A percentile compares a stretch with the other conserved stretches of the same genome.
These are phyloP conservation scores for Brachyptera putata DNA, from an alignment of 2,888 invertebrate genomes.

Conservation along the genomic window DNA sequence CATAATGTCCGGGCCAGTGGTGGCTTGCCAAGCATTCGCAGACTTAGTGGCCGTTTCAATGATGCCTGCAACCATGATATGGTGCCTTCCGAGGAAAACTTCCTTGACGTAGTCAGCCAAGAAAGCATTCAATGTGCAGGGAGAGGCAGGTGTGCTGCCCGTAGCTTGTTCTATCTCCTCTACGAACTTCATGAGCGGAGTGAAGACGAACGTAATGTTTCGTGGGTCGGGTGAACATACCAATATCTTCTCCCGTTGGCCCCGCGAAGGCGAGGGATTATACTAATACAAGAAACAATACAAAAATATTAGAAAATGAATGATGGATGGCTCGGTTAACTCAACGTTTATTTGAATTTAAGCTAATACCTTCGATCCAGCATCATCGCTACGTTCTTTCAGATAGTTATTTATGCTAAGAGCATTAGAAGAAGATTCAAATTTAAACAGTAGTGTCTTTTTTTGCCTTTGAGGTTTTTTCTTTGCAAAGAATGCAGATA, in stretches of 20 bases:
- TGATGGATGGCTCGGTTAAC: too few species aligned
- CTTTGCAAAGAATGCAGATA: slow-evolving; percentile 50
- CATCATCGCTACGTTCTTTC: slow-evolving; percentile 43
- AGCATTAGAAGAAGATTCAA: slow-evolving; percentile 62
- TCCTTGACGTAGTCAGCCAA: slow-evolving; percentile 82
- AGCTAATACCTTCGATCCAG: slow-evolving; percentile 25
- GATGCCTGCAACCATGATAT: slow-evolving; percentile 57
- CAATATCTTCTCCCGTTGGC: slow-evolving; percentile 53
- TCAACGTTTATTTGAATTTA: too few species aligned
- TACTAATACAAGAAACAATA: background rate
- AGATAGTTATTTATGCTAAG: slow-evolving; percentile 51
- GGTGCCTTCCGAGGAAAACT: slow-evolving; percentile 76
- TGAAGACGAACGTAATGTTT: slow-evolving; percentile 73
- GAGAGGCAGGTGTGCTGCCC: slow-evolving; percentile 43
- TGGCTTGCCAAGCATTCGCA: slow-evolving; percentile 74
- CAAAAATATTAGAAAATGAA: too few species aligned
- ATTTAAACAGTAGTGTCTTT: slow-evolving; percentile 59
- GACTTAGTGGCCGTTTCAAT: slow-evolving; percentile 70
- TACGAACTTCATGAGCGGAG: slow-evolving; percentile 76
- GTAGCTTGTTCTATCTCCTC: slow-evolving; percentile 74
- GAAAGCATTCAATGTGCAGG: slow-evolving; percentile 78
- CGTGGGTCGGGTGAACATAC: slow-evolving; percentile 73
- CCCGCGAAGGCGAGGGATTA: background rate
- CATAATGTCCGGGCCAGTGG: slow-evolving; percentile 64
- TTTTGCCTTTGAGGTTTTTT: slow-evolving; percentile 39